Evolutionary conservation across 2,113 vertebrate species (phyloP), one percentile per base, ranked within the genome.

Genomic region (Pseudopodoces humilis): DNA sequence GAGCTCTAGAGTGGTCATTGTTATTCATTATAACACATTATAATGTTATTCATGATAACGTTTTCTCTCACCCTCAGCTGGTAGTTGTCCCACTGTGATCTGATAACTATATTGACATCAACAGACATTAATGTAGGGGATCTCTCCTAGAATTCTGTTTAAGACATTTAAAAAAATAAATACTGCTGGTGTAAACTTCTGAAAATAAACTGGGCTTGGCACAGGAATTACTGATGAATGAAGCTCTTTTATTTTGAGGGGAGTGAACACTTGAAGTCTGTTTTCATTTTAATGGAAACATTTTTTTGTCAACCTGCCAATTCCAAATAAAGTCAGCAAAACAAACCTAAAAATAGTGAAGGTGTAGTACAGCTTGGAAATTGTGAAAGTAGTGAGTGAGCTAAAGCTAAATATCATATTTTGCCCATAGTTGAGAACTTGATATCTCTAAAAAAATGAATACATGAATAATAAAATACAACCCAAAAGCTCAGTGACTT

Each of bases 331-430:
- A 53, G 44, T 56, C 76, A 81, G 88, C 60, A 95, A 97, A 96
- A 81, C 92, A 97, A 90, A 18, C 27, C 88, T 92, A 92, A 96
- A 97, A 88, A 95, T 97, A 97, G 88, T 53, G 58, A 46, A 93
- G 39, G 22, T 77, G 60, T 76, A 67, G 63, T 59, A 59, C 59
- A 77, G 82, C 64, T 83, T 70, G 88, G 67, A 91, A 86, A 80
- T 20, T 88, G 24, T 93, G 71, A 88, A 94, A 81, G 43, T 19
- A 67, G n/a, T 27, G 47, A 83, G 49, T 70, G 47, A 92, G 28
- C 56, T 91, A 28, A 82, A 93, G 79, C 30, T 90, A 46, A 95
- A 44, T 67, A 62, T 2, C 5, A 2, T 28, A 24, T 85, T 91
- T 53, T 69, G 41, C 20, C 24, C 31, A 10, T 37, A 53, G 25